Conservation (phyloP, 2,113 vertebrate species). For the Natator depressus region DNA sequence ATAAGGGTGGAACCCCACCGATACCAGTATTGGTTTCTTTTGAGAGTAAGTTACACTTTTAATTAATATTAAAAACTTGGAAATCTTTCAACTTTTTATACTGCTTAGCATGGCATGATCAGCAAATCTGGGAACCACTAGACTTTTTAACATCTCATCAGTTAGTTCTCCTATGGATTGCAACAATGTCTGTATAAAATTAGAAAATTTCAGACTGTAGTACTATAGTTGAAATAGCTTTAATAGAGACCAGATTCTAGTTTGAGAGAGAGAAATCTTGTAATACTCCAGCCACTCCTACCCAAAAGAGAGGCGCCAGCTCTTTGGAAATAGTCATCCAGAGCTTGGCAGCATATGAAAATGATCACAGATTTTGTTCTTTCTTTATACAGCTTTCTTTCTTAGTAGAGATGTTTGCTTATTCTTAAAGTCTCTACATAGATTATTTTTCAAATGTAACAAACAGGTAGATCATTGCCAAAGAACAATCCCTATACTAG, state of each 20-base stretch:
- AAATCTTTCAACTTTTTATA: not conserved
- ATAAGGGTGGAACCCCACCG: not conserved
- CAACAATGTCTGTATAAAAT: slow-evolving; percentile 23
- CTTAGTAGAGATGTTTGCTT: not conserved
- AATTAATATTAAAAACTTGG: not conserved
- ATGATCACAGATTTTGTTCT: slow-evolving; percentile 63
- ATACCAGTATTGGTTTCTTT: not conserved
- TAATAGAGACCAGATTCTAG: slow-evolving; percentile 80
- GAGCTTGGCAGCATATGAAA: slow-evolving; percentile 81
- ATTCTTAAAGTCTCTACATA: not conserved
- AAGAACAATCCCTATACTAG: not conserved
- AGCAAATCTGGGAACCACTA: not conserved
- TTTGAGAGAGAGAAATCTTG: slow-evolving; percentile 50
- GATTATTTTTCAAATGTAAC: not conserved
- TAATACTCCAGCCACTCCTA: slow-evolving; percentile 56
- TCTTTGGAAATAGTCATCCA: slow-evolving; percentile 74
- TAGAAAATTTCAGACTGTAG: slow-evolving; percentile 43
- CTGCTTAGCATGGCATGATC: not conserved
- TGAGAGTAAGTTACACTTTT: not conserved
- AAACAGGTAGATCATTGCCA: not conserved
- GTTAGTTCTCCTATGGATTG: slow-evolving; percentile 46
- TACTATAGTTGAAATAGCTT: slow-evolving; percentile 49
- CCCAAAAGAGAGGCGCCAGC: slow-evolving; percentile 69
- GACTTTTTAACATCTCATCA: slow-evolving; percentile 28
- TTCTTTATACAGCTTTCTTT: slow-evolving; percentile 58